Evolutionary conservation across 2,113 vertebrate genomes (phyloP).

Genomic region (Phainopepla nitens): DNA sequence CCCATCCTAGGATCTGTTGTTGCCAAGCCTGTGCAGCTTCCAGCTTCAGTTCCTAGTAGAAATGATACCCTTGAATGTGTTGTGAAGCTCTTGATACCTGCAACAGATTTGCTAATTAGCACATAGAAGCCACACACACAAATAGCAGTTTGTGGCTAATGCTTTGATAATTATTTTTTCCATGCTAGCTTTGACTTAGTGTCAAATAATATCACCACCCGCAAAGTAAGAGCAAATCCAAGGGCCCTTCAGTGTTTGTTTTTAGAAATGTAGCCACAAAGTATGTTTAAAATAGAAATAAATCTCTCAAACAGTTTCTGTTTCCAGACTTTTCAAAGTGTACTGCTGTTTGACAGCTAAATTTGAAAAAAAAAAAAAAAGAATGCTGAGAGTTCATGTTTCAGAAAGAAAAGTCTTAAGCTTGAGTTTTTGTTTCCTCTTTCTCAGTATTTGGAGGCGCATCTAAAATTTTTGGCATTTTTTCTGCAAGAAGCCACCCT

Average conservation of each 20-base stretch:
- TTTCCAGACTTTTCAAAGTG: neutral
- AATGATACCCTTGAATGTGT: neutral
- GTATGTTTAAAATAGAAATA: neutral
- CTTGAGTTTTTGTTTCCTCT: conserved; percentile 28
- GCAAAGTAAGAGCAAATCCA: neutral
- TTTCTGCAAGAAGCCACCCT: conserved; percentile 98
- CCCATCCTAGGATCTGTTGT: neutral
- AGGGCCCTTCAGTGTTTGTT: neutral
- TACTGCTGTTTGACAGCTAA: neutral
- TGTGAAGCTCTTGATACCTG: neutral
- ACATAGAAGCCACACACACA: neutral
- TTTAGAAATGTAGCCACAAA: neutral
- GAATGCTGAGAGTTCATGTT: neutral
- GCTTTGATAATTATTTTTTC: neutral
- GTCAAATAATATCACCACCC: neutral
- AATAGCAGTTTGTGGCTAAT: neutral
- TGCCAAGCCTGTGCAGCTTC: neutral
- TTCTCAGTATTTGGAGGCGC: conserved; percentile 93
- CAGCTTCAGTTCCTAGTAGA: neutral
- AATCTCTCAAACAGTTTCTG: neutral
- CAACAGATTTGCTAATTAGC: neutral
- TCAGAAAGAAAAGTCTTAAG: conserved; percentile 7
- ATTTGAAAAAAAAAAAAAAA: neutral
- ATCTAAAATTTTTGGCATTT: conserved; percentile 98
- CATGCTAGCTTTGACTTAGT: neutral